These are phyloP conservation scores for Sebastes kiyomatsui DNA, from an alignment of 2,797 vertebrate genomes.

Conservation along the genomic window DNA sequence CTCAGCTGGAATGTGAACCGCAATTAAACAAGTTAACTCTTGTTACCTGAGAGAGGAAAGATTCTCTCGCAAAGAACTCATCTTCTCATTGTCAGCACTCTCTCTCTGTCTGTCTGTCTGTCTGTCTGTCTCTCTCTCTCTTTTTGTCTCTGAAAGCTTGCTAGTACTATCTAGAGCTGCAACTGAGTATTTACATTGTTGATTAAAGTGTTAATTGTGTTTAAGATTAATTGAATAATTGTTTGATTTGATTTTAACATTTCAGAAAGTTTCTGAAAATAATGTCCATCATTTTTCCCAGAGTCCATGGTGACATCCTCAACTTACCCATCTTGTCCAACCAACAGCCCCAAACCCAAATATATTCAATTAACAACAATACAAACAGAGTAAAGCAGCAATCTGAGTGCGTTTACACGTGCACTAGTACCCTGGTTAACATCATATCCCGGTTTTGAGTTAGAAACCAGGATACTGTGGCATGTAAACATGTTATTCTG, in stretches of 20 bases:
- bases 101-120: not conserved
- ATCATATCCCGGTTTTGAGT: too few species aligned
- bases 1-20: slow-evolving; percentile 73
- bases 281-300: not conserved
- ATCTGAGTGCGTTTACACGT: too few species aligned
- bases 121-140: not conserved
- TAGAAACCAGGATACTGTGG: too few species aligned
- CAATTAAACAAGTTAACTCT: slow-evolving; percentile 84
- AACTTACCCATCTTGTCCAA: not conserved
- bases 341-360: not conserved
- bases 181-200: not conserved
- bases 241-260: not conserved
- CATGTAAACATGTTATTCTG: too few species aligned
- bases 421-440: too few species aligned
- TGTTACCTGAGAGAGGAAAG: slow-evolving; percentile 73
- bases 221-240: not conserved
- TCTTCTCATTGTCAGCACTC: slow-evolving; percentile 15
- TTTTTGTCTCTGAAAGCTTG: not conserved
- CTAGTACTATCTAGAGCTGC: not conserved
- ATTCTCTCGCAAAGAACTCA: slow-evolving; percentile 25
- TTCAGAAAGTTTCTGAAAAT: not conserved
- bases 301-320: not conserved
- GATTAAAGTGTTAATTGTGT: not conserved
- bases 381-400: not conserved
- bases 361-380: too few species aligned